These are phyloP conservation scores for Amblyteles armatorius DNA, from an alignment of 2,888 invertebrate genomes.

Conservation along the genomic window DNA sequence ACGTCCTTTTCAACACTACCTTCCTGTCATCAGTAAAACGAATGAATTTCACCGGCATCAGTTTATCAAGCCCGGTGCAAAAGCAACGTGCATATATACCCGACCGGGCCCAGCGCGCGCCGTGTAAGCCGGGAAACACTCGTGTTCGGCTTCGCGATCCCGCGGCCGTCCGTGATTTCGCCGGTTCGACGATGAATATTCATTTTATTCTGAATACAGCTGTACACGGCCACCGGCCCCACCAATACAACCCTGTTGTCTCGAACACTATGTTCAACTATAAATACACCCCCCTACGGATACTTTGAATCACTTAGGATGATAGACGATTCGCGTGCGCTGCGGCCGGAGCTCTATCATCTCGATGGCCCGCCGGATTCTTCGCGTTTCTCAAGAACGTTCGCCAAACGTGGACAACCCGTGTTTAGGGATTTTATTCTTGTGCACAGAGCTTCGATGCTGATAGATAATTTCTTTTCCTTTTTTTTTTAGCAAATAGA, in stretches of 20 bases:
- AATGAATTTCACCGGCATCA: conserved; percentile 76
- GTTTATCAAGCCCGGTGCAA: conserved; percentile 73
- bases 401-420: conserved; percentile 38
- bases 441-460: background rate
- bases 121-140: conserved; percentile 41
- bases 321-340: conserved; percentile 80
- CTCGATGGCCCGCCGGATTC: conserved; percentile 29
- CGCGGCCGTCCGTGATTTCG: conserved; percentile 74
- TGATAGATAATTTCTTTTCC: background rate
- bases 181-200: conserved; percentile 78
- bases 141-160: conserved; percentile 55
- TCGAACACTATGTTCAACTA: conserved; percentile 26
- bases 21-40: conserved; percentile 75
- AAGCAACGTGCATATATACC: conserved; percentile 17
- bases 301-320: conserved; percentile 81
- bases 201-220: conserved; percentile 74
- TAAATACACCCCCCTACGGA: conserved; percentile 65
- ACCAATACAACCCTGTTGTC: conserved; percentile 42
- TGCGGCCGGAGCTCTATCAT: conserved; percentile 66
- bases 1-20: conserved; percentile 69
- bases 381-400: conserved; percentile 39
- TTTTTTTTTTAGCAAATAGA: background rate
- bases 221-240: conserved; percentile 45
- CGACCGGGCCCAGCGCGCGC: conserved; percentile 31
- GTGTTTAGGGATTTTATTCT: conserved; percentile 14